phyloP scores from a whole-genome alignment of 2,797 vertebrate genomes.

The Taenioides sp. region DNA sequence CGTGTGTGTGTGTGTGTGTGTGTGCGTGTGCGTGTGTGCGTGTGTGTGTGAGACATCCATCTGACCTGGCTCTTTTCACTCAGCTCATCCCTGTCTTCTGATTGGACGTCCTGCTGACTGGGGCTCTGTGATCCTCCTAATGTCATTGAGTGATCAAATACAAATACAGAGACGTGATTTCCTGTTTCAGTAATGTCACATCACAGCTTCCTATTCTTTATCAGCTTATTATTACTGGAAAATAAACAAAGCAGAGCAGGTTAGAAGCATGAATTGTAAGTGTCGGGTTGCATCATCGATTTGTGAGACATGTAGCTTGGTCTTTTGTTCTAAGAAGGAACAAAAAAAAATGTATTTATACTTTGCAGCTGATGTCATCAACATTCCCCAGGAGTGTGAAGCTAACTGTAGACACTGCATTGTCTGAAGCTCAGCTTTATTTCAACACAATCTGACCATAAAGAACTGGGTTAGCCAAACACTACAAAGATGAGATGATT shows the following conservation, averaged over 20 bases:
- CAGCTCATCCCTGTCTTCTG: background rate
- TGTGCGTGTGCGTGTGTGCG: conserved; percentile 6
- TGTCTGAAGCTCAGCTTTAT: too few species aligned
- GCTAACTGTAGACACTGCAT: too few species aligned
- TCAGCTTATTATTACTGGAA: background rate
- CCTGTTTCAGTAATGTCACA: background rate
- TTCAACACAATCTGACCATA: too few species aligned
- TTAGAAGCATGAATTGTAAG: background rate
- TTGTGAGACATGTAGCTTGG: background rate
- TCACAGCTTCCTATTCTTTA: conserved; percentile 15
- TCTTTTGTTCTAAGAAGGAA: too few species aligned
- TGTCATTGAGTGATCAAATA: conserved; percentile 8
- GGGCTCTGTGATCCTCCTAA: background rate
- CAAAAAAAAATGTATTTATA: too few species aligned
- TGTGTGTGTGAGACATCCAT: conserved; percentile 22
- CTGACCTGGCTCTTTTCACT: conserved; percentile 32
- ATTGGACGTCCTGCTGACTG: conserved; percentile 3
- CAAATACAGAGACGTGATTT: background rate
- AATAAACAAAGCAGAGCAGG: background rate
- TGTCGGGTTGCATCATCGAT: background rate
- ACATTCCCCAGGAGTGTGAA: too few species aligned
- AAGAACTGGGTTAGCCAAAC: too few species aligned
- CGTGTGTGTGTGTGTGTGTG: background rate
- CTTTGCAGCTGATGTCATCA: too few species aligned
- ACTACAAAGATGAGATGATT: too few species aligned